Evolutionary conservation across 2,113 vertebrate genomes (phyloP), one percentile per base, ranked within the genome.

Genomic region (Asarcornis scutulata): DNA sequence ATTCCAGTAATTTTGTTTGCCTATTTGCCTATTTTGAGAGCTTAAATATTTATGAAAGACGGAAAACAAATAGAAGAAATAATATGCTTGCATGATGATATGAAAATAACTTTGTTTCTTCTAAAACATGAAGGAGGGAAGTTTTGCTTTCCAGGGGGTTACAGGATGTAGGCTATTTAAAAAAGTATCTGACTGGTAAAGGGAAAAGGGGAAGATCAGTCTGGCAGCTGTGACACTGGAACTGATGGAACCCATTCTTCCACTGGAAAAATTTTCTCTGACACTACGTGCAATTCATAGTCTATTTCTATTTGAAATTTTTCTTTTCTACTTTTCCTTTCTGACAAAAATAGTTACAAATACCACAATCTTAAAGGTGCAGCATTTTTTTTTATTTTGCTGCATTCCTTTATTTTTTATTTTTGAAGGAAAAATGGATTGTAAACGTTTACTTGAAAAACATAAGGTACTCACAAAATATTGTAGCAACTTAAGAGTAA

Each of bases 401-500:
- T 83, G 5, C 44, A 50, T 79, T 84, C 15, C 10, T n/a, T 62
- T 67, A 6, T 60, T 60, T 40, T 69, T 38, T 71, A 12, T 42
- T 93, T 74, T 88, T 87, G 14, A 89, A 91, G n/a, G 75, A 72
- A 86, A 66, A 59, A 25, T 10, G 42, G 17, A 48, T 83, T 86
- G 59, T 46, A 90, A 88, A 55, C 42, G 60, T 84, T 77, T 80
- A 52, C 46, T 74, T 75, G n/a, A 8, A 15, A 42, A 36, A 93
- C 48, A 68, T 58, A 55, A 14, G 79, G 55, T 31, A 71, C 46
- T 88, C 46, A 16, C 31, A 93, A 94, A 62, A 38, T 44, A 73
- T 17, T 73, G 40, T 64, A 59, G 74, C 62, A 96, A 50, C 73
- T 95, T 76, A 93, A 94, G 80, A 77, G 71, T 86, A 62, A 88